Conservation (phyloP, 2,113 vertebrate genomes). For the Ornithorhynchus anatinus region DNA sequence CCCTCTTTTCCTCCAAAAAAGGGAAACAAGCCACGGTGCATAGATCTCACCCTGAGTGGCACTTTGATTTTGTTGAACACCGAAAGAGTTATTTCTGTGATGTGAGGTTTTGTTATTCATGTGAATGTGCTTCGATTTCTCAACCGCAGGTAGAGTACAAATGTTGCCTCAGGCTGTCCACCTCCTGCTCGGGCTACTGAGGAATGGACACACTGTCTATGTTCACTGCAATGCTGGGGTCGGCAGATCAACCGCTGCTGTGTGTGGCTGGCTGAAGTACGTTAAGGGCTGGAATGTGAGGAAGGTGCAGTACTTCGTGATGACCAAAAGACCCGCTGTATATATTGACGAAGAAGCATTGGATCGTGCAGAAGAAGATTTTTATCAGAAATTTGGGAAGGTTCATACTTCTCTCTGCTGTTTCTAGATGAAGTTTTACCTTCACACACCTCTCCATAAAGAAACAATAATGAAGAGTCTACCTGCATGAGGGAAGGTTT, state of each 20-base stretch:
- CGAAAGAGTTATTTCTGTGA: rapidly evolving
- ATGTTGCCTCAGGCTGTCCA: constrained; percentile 96
- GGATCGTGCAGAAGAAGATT: constrained; percentile 81
- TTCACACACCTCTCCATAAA: no score
- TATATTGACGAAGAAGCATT: constrained; percentile 95
- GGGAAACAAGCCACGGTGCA: rapidly evolving
- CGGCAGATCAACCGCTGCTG: constrained; percentile 87
- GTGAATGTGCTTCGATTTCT: constrained; percentile 16
- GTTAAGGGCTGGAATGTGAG: constrained; percentile 87
- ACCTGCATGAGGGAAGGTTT: no score
- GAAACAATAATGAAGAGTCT: no score
- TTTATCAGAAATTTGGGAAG: constrained; percentile 86
- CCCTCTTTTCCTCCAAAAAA: background rate
- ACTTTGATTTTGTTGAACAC: background rate
- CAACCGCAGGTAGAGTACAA: constrained; percentile 80
- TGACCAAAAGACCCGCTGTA: constrained; percentile 81
- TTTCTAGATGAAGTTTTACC: constrained; percentile 51
- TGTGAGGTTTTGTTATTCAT: background rate
- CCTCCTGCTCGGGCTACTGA: constrained; percentile 87
- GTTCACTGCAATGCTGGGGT: constrained; percentile 96
- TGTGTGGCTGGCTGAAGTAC: constrained; percentile 91
- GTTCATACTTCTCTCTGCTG: constrained; percentile 66
- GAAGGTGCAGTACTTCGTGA: constrained; percentile 90
- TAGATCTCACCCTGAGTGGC: rapidly evolving
- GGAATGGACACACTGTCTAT: constrained; percentile 90